These are phyloP conservation scores for Argya squamiceps DNA, from an alignment of 2,797 vertebrate genomes.

Conservation along the genomic window DNA sequence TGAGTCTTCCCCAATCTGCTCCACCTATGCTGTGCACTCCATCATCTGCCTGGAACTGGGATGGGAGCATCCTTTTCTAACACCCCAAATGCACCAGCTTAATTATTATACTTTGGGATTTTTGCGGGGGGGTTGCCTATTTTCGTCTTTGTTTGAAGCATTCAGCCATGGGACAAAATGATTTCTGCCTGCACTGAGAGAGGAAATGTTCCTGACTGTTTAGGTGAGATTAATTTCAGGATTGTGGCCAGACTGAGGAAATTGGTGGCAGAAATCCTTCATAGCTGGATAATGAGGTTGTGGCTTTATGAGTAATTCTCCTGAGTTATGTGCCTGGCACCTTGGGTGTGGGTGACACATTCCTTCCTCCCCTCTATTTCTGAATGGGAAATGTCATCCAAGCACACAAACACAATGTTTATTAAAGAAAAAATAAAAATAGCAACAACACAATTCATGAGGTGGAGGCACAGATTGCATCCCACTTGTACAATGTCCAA, in stretches of 20 bases:
- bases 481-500: background rate
- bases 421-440: background rate
- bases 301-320: conserved; percentile 34
- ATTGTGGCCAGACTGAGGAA: background rate
- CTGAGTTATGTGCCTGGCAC: background rate
- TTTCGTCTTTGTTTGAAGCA: background rate
- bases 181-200: background rate
- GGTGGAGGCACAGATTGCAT: background rate
- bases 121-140: background rate
- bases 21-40: background rate
- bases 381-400: conserved; percentile 44
- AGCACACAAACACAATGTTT: background rate
- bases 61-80: background rate
- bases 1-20: background rate
- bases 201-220: background rate
- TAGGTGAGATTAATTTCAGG: conserved; percentile 32
- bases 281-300: background rate
- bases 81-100: background rate
- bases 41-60: background rate
- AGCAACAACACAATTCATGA: background rate
- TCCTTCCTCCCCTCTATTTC: background rate
- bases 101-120: background rate
- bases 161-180: rapidly evolving
- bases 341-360: conserved; percentile 1
- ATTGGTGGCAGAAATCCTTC: conserved; percentile 4